These are phyloP conservation scores for Drosophila orena DNA, from an alignment of 1,140 invertebrate genomes.

Conservation along the genomic window DNA sequence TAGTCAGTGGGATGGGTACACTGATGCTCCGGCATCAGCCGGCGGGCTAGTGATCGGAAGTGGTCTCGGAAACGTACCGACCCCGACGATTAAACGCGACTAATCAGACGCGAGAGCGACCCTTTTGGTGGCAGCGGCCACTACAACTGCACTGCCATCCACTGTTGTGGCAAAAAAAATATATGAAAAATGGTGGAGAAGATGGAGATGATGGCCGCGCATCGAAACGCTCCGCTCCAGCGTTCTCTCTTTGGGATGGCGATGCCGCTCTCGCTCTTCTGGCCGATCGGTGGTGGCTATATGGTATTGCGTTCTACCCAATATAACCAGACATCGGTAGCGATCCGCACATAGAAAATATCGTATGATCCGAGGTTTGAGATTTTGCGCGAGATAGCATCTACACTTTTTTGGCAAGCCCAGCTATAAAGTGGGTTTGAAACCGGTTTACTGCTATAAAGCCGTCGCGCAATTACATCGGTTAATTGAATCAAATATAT, in stretches of 20 bases:
- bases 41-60: conserved; percentile 50
- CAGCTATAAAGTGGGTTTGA: neutral
- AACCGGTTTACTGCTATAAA: conserved; percentile 9
- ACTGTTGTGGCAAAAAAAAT: conserved; percentile 1
- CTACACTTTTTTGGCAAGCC: conserved; percentile 31
- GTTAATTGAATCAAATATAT: conserved; percentile 56
- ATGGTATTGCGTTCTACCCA: conserved; percentile 73
- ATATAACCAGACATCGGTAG: conserved; percentile 76
- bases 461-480: conserved; percentile 13
- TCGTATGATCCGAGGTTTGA: conserved; percentile 72
- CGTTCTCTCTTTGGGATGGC: conserved; percentile 32
- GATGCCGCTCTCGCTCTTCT: conserved; percentile 31
- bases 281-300: conserved; percentile 22
- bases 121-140: conserved; percentile 28
- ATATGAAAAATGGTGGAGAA: conserved; percentile 51
- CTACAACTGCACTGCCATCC: conserved; percentile 15
- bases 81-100: conserved; percentile 22
- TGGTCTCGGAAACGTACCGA: conserved; percentile 14
- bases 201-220: conserved; percentile 33
- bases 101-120: conserved; percentile 14
- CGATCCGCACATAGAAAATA: conserved; percentile 70
- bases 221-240: conserved; percentile 34
- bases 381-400: conserved; percentile 42
- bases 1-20: too few relatives aligned
- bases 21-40: conserved; percentile 39